These are phyloP conservation scores for Argyra leucocephala DNA, from an alignment of 2,888 invertebrate genomes.

Conservation along the genomic window DNA sequence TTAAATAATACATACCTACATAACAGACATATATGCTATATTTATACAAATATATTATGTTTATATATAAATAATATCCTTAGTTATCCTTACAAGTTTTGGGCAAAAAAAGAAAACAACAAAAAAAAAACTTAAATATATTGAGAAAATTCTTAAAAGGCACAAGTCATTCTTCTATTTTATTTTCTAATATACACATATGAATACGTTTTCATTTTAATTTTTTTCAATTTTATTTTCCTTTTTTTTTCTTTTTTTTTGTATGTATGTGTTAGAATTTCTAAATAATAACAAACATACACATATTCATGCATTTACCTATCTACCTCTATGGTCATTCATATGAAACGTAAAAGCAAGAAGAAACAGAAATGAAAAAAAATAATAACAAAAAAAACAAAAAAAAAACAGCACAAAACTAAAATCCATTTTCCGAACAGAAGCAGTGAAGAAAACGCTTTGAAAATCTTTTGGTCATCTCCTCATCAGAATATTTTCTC, in stretches of 20 bases:
- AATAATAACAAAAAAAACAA: too few species aligned
- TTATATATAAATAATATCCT: neutral
- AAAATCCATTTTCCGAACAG: slow-evolving; percentile 3
- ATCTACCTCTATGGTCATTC: neutral
- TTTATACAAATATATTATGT: neutral
- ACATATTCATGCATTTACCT: neutral
- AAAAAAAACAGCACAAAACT: neutral
- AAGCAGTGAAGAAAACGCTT: slow-evolving; percentile 10
- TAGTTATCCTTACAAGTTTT: neutral
- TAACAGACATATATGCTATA: neutral
- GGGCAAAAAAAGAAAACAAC: neutral
- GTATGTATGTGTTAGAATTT: neutral
- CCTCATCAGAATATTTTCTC: slow-evolving; percentile 6
- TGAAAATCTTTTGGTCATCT: neutral
- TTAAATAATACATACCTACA: neutral
- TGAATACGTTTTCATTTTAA: slow-evolving; percentile 1
- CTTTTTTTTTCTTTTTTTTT: too few species aligned
- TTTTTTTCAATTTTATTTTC: too few species aligned
- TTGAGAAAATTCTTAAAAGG: slow-evolving; percentile 2
- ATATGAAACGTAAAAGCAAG: neutral
- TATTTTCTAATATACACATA: neutral
- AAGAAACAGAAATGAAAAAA: too few species aligned
- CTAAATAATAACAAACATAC: neutral
- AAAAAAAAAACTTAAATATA: neutral
- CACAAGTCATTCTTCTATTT: slow-evolving; percentile 6